Evolutionary conservation across 2,888 invertebrate genomes (phyloP).

Genomic region (Aphelenchoides bicaudatus): DNA sequence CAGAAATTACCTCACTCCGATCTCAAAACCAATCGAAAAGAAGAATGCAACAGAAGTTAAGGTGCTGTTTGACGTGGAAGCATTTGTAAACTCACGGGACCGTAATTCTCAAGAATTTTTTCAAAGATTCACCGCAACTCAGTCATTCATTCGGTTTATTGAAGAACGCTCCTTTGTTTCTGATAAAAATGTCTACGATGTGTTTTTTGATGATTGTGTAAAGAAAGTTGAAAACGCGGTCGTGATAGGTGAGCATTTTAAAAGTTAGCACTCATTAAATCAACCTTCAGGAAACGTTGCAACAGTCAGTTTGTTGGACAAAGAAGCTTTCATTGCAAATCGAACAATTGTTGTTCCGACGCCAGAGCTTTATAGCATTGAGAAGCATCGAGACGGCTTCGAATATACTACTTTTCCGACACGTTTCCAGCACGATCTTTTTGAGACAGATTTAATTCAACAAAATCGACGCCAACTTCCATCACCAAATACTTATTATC

Average conservation of each 20-base stretch:
- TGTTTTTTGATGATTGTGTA: conserved; percentile 94
- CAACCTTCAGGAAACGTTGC: conserved; percentile 6
- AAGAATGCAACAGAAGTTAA: conserved; percentile 85
- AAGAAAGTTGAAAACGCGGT: conserved; percentile 22
- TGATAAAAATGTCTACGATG: conserved; percentile 84
- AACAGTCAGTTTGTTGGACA: conserved; percentile 35
- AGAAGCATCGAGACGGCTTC: conserved; percentile 38
- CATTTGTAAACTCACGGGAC: conserved; percentile 82
- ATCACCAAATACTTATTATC: no score
- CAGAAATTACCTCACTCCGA: conserved; percentile 63
- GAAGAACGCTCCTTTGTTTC: conserved; percentile 97
- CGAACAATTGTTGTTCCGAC: conserved; percentile 90
- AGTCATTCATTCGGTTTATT: conserved; percentile 74
- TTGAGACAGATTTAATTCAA: conserved; percentile 46
- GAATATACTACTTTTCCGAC: conserved; percentile 49
- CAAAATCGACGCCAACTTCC: background rate
- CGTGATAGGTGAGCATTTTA: background rate
- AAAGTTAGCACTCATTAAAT: background rate
- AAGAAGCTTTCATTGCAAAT: conserved; percentile 65
- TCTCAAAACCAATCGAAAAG: conserved; percentile 71
- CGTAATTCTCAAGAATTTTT: conserved; percentile 66
- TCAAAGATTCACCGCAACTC: conserved; percentile 51
- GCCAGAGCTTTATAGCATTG: conserved; percentile 70
- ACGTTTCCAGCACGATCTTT: conserved; percentile 40
- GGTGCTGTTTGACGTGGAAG: conserved; percentile 84